phyloP scores from a whole-genome alignment of 2,888 invertebrate genomes.

The Thelaira solivaga region DNA sequence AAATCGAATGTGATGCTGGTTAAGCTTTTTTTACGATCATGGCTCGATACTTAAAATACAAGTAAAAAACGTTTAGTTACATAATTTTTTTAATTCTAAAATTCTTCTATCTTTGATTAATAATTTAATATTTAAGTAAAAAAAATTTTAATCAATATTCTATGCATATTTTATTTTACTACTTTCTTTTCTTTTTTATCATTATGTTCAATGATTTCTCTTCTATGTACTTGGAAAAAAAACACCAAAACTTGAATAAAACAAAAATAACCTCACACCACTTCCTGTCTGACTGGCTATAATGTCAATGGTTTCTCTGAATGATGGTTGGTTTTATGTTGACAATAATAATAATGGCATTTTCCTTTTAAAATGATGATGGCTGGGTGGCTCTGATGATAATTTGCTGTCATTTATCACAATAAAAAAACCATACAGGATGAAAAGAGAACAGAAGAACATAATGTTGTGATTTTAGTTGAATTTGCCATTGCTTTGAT shows the following conservation, averaged over 20 bases:
- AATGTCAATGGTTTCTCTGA: constrained; percentile 23
- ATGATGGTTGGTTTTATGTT: neutral
- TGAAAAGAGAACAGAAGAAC: constrained; percentile 87
- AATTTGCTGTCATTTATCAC: neutral
- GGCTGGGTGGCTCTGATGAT: neutral
- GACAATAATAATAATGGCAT: constrained; percentile 8
- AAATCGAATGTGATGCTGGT: too few species aligned
- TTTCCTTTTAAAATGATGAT: neutral
- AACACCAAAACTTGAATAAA: neutral
- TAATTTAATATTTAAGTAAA: too few species aligned
- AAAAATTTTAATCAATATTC: too few species aligned
- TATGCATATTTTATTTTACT: too few species aligned
- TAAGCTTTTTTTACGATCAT: too few species aligned
- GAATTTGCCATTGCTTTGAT: constrained; percentile 96
- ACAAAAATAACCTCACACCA: neutral
- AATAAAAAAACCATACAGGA: constrained; percentile 74
- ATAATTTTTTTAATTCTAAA: too few species aligned
- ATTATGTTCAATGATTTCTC: constrained; percentile 11
- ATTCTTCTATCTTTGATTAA: too few species aligned
- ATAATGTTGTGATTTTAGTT: constrained; percentile 92
- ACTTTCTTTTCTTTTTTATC: constrained; percentile 35
- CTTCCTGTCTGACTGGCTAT: constrained; percentile 24
- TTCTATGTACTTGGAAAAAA: too few species aligned
- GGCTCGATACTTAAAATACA: too few species aligned
- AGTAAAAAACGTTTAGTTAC: too few species aligned